A percentile compares a stretch with the other conserved stretches of the same genome.
Evolutionary conservation across 2,888 invertebrate genomes (phyloP).

Genomic region (Rotaria magnacalcarata): DNA sequence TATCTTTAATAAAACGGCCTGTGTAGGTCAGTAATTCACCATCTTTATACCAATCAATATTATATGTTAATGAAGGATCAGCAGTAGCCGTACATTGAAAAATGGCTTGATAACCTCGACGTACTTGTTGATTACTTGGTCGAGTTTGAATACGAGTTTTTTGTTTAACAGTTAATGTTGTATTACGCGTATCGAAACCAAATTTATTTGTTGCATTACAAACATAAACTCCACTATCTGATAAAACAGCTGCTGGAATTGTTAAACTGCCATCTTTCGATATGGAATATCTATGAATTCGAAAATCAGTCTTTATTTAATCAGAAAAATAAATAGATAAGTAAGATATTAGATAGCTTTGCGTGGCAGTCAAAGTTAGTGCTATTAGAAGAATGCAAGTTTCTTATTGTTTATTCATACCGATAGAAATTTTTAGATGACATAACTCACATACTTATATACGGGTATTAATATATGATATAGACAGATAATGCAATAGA

Average conservation of each 20-base stretch:
- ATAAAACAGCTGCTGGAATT: conserved; percentile 69
- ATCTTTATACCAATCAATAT: conserved; percentile 81
- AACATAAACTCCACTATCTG: conserved; percentile 83
- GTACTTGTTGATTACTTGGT: conserved; percentile 85
- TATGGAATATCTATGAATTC: conserved; percentile 36
- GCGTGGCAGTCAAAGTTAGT: too few relatives aligned
- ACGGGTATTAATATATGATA: background rate
- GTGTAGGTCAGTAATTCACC: conserved; percentile 79
- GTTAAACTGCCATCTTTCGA: conserved; percentile 40
- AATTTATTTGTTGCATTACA: conserved; percentile 88
- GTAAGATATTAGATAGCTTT: too few relatives aligned
- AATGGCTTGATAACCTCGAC: conserved; percentile 80
- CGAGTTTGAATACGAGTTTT: conserved; percentile 63
- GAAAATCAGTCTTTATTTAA: too few relatives aligned
- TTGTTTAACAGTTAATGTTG: conserved; percentile 67
- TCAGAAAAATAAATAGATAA: too few relatives aligned
- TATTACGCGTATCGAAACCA: conserved; percentile 75
- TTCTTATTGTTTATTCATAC: background rate
- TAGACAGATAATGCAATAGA: background rate
- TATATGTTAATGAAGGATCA: conserved; percentile 67
- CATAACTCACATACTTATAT: background rate
- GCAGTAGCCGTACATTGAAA: conserved; percentile 83
- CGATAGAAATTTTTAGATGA: background rate
- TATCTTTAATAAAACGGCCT: conserved; percentile 53
- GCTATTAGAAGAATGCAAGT: too few relatives aligned